Percentiles rank a stretch among this genome's conserved stretches.
These are phyloP conservation scores for Stictonetta naevosa DNA, from an alignment of 2,113 vertebrate species.

Conservation along the genomic window DNA sequence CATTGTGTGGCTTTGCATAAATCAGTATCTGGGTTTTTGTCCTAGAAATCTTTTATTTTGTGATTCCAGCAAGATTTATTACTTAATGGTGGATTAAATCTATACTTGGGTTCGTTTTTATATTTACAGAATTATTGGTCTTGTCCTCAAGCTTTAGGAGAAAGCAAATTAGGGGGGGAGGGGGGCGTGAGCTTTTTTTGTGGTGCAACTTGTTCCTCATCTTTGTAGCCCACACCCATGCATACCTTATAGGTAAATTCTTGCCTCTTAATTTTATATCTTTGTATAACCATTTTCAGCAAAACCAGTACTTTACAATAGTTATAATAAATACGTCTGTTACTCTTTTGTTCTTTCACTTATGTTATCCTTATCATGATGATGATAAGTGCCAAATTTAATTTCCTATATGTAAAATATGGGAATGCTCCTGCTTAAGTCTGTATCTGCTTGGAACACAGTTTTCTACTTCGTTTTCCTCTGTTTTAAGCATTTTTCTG, in stretches of 20 bases:
- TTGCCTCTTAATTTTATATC: not conserved
- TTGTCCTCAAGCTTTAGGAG: not conserved
- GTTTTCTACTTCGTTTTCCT: not conserved
- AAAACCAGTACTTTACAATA: not conserved
- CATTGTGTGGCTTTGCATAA: not conserved
- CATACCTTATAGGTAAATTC: not conserved
- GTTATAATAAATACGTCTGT: not conserved
- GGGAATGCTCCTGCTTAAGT: not conserved
- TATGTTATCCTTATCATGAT: not conserved
- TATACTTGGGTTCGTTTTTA: not conserved
- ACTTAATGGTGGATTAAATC: not conserved
- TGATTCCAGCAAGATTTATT: not conserved
- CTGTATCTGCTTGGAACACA: not conserved
- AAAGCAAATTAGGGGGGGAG: not conserved
- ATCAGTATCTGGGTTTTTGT: not conserved
- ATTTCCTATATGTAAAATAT: not conserved
- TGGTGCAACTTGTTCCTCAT: not conserved
- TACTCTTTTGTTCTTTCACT: not conserved
- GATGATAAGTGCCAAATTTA: not conserved
- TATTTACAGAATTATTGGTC: not conserved
- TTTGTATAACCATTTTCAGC: not conserved
- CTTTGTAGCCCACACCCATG: not conserved
- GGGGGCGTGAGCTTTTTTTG: not conserved
- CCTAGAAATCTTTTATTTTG: not conserved
- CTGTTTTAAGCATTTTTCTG: not conserved